Conservation (phyloP, 2,797 vertebrate species). For the Lagothrix lagotricha region DNA sequence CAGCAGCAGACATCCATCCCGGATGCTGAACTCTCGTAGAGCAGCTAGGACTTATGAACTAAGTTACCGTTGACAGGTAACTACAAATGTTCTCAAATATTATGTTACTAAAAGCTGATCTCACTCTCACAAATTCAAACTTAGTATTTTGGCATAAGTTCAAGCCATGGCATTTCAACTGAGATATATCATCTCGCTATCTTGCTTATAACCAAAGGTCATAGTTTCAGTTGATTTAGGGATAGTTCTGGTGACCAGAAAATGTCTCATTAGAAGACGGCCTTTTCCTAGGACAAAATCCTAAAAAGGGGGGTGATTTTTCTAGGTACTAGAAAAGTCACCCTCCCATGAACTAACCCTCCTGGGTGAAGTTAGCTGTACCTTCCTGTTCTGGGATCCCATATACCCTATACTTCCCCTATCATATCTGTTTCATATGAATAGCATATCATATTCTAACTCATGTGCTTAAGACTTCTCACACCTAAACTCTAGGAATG, state of each 20-base stretch:
- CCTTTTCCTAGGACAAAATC: not conserved
- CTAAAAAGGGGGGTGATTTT: not conserved
- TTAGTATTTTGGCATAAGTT: not conserved
- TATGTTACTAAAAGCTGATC: not conserved
- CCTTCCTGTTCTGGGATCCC: not conserved
- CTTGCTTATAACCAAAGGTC: not conserved
- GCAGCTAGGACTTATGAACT: not conserved
- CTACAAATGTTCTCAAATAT: not conserved
- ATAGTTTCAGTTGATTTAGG: not conserved
- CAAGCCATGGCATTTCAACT: not conserved
- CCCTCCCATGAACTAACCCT: not conserved
- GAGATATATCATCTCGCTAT: not conserved
- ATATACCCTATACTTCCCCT: not conserved
- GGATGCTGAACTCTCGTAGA: not conserved
- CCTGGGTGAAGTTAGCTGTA: not conserved
- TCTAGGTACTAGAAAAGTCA: not conserved
- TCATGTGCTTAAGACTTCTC: not conserved
- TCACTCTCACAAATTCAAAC: not conserved
- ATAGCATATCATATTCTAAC: not conserved
- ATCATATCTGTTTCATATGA: not conserved
- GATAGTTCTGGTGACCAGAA: not conserved
- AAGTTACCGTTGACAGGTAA: not conserved
- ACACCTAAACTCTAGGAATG: not conserved
- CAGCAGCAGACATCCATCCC: not conserved
- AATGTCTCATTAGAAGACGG: not conserved